Base-by-base conservation (phyloP, 2,797 vertebrate species). In the Malurus splendens region DNA sequence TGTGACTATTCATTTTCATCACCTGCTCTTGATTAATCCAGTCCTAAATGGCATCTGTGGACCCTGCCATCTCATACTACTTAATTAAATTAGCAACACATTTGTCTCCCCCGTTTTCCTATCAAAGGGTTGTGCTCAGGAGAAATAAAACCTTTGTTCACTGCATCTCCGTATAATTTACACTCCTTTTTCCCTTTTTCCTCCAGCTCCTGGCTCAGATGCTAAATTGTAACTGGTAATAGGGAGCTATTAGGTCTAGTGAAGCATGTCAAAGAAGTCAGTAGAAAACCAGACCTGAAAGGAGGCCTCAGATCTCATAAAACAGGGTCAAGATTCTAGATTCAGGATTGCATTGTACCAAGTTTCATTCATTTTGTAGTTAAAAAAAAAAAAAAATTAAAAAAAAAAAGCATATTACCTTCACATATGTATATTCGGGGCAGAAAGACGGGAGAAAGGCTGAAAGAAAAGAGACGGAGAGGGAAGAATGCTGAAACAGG, bases 61-160 rank as follows among this genome's bases (percentile, higher is more conserved):
- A 95, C 97, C 94, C 87, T 95, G 96, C 96, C 97, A 97, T 96
- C 96, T 96, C 97, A 97, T 96, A 95, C 94, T 88, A 96, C 96
- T 97, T 98, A 98, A 98, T 98, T 98, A 97, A 98, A 98, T 98
- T 98, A 98, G 97, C 94, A 85, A 96, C 96, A 97, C 97, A 96
- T 97, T 98, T 97, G 97, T 97, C 97, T 97, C 97, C 96, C 96
- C 96, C 90, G 32, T 97, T 97, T 97, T 97, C 95, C 96, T 97
- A 97, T 97, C 97, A 97, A 96, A 97, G 96, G 94, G 95, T 86
- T 97, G 97, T 96, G 97, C 96, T 97, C 96, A 92, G 96, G 95
- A 97, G 97, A 97, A 97, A 97, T 96, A 94, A 96, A 97, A 96
- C 94, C 97, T 97, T 98, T 97, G 97, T 97, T 98, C 96, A 93